Conservation (phyloP, 2,113 vertebrate species). For the Scopus umbretta region DNA sequence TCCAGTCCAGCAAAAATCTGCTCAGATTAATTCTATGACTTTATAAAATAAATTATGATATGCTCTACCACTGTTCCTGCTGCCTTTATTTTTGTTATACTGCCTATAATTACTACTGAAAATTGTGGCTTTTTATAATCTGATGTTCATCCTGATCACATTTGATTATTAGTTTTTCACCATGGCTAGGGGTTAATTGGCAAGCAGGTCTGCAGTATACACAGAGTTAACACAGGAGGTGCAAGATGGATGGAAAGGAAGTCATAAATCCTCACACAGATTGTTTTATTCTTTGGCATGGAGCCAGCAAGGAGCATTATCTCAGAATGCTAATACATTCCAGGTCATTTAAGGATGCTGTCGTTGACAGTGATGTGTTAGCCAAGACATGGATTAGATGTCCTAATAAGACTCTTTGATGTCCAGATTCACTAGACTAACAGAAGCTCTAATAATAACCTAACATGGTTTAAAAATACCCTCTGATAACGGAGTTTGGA, state of each 20-base stretch:
- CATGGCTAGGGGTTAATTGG: neutral
- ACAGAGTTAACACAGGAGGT: neutral
- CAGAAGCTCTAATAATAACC: neutral
- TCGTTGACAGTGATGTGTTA: neutral
- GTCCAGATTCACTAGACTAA: neutral
- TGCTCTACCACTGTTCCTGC: neutral
- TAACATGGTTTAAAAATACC: neutral
- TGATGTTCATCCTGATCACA: neutral
- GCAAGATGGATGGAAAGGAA: neutral
- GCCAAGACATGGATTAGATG: neutral
- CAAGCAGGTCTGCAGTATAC: neutral
- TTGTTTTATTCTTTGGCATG: neutral
- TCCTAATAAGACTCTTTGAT: neutral
- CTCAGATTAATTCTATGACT: neutral
- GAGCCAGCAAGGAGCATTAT: neutral
- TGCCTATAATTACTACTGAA: neutral
- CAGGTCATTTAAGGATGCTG: neutral
- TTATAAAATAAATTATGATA: neutral
- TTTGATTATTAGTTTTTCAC: neutral
- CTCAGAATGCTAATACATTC: neutral
- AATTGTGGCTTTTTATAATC: neutral
- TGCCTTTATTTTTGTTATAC: neutral
- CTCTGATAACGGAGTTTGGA: neutral
- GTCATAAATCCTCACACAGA: neutral
- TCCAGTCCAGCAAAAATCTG: neutral